Base-by-base conservation (phyloP, 2,888 invertebrate genomes). In the Iphiclides podalirius region DNA sequence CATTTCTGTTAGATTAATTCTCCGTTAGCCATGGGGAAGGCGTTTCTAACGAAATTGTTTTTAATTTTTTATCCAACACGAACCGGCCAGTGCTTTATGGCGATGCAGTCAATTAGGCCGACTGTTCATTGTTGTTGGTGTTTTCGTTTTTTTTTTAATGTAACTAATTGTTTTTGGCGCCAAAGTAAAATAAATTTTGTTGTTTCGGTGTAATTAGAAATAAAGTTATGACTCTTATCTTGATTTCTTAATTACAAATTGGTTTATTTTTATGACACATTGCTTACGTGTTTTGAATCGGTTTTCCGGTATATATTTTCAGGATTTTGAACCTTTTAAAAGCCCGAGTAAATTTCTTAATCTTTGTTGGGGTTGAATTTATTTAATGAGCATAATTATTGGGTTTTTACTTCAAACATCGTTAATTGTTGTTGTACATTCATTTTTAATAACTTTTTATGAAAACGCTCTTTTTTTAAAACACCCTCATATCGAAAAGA, bases 1-100 rank as follows among this genome's bases (percentile, higher is more conserved):
- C 16, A 40, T 48, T 31, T 31, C 20, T 6, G 6, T 31, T 31
- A 48, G 37, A 51, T 36, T 41, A 13, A 41, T 54, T 52, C 44
- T 35, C 16, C 11, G 15, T 36, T 14, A 37, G 16, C 26, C 4
- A 4, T 33, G 17, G 7, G 31, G 36, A 28, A 28, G 16, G 26
- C 6, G 9, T 11, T 37, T 45, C 16, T 7, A 20, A 33, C 11
- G 15, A 11, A 35, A 39, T 40, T 39, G 34, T 26, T 31, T 31
- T 31, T 31, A 31, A 31, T 31, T 31, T 31, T 31, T 31, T n/a
- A n/a, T 4, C n/a, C 1, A 8, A n/a, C 31, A 28, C 31, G 11
- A 11, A 31, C n/a, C 12, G 31, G 31, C 31, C 12, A 31, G 31
- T 20, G 20, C 11, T 8, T 31, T 31, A 11, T 31, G 2, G 11